phyloP scores from a whole-genome alignment of 2,797 vertebrate genomes.

The Bradypodion ventrale region DNA sequence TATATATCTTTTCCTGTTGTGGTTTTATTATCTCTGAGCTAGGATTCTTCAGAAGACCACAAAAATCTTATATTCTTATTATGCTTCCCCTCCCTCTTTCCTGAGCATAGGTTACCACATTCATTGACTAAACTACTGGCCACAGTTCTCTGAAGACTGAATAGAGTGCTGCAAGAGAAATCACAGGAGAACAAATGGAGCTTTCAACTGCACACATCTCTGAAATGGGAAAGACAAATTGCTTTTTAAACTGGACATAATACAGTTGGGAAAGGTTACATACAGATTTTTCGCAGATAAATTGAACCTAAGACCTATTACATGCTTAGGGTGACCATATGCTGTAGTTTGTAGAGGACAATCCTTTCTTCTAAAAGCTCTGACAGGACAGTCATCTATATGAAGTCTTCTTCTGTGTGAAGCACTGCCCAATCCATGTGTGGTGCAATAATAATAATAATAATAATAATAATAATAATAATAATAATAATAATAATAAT shows the following conservation, averaged over 20 bases:
- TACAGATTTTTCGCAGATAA: not conserved
- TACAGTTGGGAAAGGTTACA: not conserved
- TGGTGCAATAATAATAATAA: too few relatives aligned
- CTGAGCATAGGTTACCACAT: not conserved
- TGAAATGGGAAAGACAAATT: not conserved
- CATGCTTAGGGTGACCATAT: not conserved
- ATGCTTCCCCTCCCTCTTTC: not conserved
- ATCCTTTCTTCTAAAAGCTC: too few relatives aligned
- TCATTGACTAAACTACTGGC: not conserved
- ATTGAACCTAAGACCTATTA: too few relatives aligned
- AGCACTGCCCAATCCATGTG: too few relatives aligned
- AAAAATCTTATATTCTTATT: slow-evolving; percentile 5
- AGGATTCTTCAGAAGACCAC: slow-evolving; percentile 17
- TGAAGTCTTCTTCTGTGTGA: too few relatives aligned
- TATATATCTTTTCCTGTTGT: slow-evolving; percentile 18
- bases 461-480: too few relatives aligned
- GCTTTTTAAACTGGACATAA: not conserved
- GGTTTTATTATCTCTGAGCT: slow-evolving; percentile 18
- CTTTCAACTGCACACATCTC: not conserved
- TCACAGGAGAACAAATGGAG: not conserved
- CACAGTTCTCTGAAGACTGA: not conserved
- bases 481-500: too few relatives aligned
- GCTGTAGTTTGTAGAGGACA: too few relatives aligned
- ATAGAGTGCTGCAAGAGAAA: not conserved
- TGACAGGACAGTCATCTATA: too few relatives aligned